Evolutionary conservation across 2,888 invertebrate genomes (phyloP), one percentile per base, ranked within the genome.

Genomic region (Prenolepis imparis): DNA sequence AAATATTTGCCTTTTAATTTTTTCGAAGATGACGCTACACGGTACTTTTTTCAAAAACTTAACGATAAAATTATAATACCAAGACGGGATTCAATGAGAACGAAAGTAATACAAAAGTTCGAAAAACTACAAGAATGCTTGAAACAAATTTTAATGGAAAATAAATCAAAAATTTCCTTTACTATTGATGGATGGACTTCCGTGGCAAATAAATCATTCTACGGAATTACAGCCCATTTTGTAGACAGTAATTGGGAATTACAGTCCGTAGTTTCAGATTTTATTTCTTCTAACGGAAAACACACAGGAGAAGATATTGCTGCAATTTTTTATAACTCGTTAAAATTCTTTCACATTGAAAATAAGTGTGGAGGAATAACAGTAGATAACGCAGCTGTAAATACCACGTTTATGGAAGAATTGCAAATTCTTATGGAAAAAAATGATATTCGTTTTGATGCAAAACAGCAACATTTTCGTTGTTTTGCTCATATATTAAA

Each of bases 241-340:
- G 86, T 91, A 72, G 90, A 91, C 44, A 28, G 87, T 5, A 63
- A 85, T 24, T 92, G 89, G 89, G 84, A 86, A 11, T 66, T 84
- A 44, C 85, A 90, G 41, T 91, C 89, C 44, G 59, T 89, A 24
- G 86, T 87, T 39, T 64, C 91, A 48, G 91, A 91, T 80, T 91
- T 91, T 80, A 80, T 89, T 63, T 84, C 87, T 57, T 88, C 89
- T 12, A 66, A 86, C 63, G 88, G 91, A 12, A 68, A 83, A 72
- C 91, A 92, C 82, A 88, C 91, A 5, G 91, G 91, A 15, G 61
- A 81, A 83, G 91, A 86, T 68, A 90, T 92, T 18, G 87, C 91
- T 5, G 61, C 66, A 21, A 24, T 90, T 68, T 89, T 90, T 83
- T 80, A 78, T 66, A 80, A 83, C 32, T 74, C 55, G 55, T 82